Evolutionary conservation across 2,888 invertebrate genomes (phyloP).

Genomic region (Mesodorylaimus sp.): DNA sequence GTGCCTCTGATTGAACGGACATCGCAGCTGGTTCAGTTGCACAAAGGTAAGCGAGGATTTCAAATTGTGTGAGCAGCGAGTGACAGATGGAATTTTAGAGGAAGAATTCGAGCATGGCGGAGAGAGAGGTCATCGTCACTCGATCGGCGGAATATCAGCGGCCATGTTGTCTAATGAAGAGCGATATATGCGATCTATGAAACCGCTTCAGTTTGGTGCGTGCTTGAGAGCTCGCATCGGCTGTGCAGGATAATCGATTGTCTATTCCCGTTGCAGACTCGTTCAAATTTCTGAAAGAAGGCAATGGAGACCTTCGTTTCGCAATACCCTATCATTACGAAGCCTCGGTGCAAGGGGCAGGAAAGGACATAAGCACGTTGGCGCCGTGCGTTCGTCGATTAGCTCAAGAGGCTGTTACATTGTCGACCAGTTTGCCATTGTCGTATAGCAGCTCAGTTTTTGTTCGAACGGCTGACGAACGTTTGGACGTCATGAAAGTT

Average conservation of each 20-base stretch:
- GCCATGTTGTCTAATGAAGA: too few relatives aligned
- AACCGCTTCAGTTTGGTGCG: too few relatives aligned
- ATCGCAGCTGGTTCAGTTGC: too few relatives aligned
- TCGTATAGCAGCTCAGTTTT: slow-evolving; percentile 84
- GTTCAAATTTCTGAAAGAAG: slow-evolving; percentile 2
- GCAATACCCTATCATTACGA: slow-evolving; percentile 74
- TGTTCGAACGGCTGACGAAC: slow-evolving; percentile 78
- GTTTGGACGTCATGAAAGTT: slow-evolving; percentile 85
- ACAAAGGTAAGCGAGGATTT: too few relatives aligned
- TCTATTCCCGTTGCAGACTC: slow-evolving; percentile 3
- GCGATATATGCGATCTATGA: too few relatives aligned
- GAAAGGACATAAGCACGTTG: slow-evolving; percentile 28
- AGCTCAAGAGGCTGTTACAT: slow-evolving; percentile 81
- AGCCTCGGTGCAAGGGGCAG: slow-evolving; percentile 62
- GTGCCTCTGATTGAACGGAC: slow-evolving; percentile 5
- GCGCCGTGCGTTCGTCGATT: slow-evolving; percentile 59
- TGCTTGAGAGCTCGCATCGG: too few relatives aligned
- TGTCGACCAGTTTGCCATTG: slow-evolving; percentile 72
- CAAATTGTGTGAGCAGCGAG: too few relatives aligned
- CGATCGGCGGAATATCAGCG: too few relatives aligned
- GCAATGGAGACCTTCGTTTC: slow-evolving; percentile 43
- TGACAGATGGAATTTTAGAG: too few relatives aligned
- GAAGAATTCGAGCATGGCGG: too few relatives aligned
- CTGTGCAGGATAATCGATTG: too few relatives aligned
- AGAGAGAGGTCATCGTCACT: too few relatives aligned